Evolutionary conservation across 1,140 invertebrate species (phyloP).

Genomic region (Amphibalanus amphitrite): DNA sequence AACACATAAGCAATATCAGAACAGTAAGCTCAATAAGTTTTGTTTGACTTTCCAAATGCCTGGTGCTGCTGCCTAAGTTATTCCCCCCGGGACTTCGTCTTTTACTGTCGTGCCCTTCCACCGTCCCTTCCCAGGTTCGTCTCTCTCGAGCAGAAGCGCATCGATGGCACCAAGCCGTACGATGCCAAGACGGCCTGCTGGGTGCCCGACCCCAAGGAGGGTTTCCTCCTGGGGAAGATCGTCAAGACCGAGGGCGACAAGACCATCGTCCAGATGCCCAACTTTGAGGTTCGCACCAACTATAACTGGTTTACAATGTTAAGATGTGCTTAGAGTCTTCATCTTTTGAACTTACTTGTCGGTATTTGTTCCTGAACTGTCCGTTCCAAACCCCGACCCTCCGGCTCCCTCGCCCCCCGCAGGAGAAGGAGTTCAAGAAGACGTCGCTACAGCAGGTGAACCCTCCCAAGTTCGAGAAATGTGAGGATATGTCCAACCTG

Average conservation of each 20-base stretch:
- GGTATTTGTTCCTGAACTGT: too few species aligned
- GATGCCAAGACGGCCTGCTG: conserved; percentile 99
- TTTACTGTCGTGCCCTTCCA: too few species aligned
- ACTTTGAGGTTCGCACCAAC: background rate
- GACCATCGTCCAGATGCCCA: conserved; percentile 66
- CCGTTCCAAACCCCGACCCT: too few species aligned
- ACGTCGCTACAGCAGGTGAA: conserved; percentile 34
- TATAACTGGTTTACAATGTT: too few species aligned
- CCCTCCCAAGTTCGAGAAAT: conserved; percentile 41
- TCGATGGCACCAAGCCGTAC: conserved; percentile 91
- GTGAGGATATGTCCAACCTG: conserved; percentile 45
- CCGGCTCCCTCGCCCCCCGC: conserved; percentile 12
- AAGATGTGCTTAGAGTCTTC: too few species aligned
- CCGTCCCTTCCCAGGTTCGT: conserved; percentile 42
- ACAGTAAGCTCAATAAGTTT: background rate
- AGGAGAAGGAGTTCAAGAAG: conserved; percentile 30
- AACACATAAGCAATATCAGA: background rate
- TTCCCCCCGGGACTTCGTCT: too few species aligned
- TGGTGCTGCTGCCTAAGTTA: too few species aligned
- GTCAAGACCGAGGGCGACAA: conserved; percentile 95
- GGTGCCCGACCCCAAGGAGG: conserved; percentile 25
- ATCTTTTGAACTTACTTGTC: too few species aligned
- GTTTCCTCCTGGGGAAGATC: conserved; percentile 45
- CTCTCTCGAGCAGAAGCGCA: conserved; percentile 86
- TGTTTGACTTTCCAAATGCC: too few species aligned